Conservation (phyloP, 2,113 vertebrate genomes). For the Serinus canaria region DNA sequence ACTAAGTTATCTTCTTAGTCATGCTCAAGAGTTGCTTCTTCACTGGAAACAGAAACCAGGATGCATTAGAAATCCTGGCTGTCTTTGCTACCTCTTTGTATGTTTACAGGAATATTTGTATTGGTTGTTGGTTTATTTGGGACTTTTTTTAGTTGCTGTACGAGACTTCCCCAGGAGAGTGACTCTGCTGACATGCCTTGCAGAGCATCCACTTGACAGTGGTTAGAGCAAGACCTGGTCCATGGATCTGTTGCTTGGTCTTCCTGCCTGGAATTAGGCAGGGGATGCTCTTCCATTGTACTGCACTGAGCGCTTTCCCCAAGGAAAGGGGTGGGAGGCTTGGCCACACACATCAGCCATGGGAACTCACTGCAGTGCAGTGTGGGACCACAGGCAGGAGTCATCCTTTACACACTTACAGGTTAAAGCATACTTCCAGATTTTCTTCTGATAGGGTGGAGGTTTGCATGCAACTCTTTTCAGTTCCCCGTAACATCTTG, state of each 20-base stretch:
- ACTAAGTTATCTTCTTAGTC: background rate
- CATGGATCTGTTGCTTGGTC: background rate
- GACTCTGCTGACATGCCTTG: background rate
- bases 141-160: accelerated
- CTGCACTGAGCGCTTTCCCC: background rate
- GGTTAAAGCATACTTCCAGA: background rate
- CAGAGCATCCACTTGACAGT: accelerated
- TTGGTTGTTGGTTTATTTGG: background rate
- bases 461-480: background rate
- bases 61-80: background rate
- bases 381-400: background rate
- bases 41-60: background rate
- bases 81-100: background rate
- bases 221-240: background rate
- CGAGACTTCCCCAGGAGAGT: background rate
- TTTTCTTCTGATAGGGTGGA: background rate
- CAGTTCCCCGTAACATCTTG: background rate
- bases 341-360: background rate
- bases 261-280: background rate
- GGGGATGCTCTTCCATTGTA: background rate
- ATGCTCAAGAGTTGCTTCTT: background rate
- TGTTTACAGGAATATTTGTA: background rate
- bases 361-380: background rate
- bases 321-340: background rate
- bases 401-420: background rate